Conservation (phyloP, 1,140 invertebrate species). For the Triops longicaudatus region DNA sequence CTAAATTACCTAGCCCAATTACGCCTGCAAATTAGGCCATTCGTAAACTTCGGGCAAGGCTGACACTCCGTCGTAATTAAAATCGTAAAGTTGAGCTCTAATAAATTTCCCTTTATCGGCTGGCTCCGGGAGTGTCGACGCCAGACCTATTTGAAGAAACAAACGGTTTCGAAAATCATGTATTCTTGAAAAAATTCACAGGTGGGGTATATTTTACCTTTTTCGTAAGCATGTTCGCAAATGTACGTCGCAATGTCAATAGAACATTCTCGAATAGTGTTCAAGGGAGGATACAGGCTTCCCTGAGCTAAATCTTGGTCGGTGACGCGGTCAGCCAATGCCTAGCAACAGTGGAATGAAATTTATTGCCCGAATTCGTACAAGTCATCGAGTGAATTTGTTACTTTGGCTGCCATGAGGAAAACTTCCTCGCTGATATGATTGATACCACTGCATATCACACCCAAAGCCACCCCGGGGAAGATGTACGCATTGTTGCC, state of each 20-base stretch:
- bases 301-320: conserved; percentile 72
- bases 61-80: conserved; percentile 49
- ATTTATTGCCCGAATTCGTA: background rate
- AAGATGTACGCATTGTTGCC: conserved; percentile 97
- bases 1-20: background rate
- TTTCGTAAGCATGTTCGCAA: conserved; percentile 79
- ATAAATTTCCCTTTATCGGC: conserved; percentile 63
- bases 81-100: conserved; percentile 70
- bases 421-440: conserved; percentile 86
- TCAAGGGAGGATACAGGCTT: conserved; percentile 88
- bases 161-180: too few species aligned
- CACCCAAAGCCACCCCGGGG: conserved; percentile 83
- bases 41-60: conserved; percentile 56
- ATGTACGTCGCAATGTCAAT: conserved; percentile 74
- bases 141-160: conserved; percentile 48
- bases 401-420: conserved; percentile 72
- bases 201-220: conserved; percentile 51
- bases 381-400: background rate
- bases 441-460: conserved; percentile 74
- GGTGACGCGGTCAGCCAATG: conserved; percentile 72
- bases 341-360: conserved; percentile 43
- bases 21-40: conserved; percentile 45
- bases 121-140: conserved; percentile 67
- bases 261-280: conserved; percentile 80
- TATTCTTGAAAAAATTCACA: conserved; percentile 20